Evolutionary conservation across 2,888 invertebrate species (phyloP).

Genomic region (Ormyrus thymus): DNA sequence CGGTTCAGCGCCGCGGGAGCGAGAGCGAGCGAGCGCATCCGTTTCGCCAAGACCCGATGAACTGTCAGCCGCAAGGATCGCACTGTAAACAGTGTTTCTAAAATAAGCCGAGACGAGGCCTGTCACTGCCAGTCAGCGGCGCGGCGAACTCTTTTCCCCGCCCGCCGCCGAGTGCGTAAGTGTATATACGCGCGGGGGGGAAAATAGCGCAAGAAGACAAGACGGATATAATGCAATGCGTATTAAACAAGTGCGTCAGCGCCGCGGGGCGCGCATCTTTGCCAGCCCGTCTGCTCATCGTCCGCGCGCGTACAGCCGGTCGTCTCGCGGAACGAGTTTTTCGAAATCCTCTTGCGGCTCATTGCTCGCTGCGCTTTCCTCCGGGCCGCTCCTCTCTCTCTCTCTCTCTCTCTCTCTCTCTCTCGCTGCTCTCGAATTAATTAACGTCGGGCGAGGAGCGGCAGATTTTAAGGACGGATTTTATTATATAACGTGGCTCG

Average conservation of each 20-base stretch:
- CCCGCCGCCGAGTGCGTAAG: conserved; percentile 6
- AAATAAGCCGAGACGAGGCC: conserved; percentile 52
- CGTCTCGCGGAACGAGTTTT: background rate
- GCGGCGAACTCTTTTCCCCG: conserved; percentile 35
- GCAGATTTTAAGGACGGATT: too few relatives aligned
- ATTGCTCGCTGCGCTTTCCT: too few relatives aligned
- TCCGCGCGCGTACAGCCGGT: too few relatives aligned
- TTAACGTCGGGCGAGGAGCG: too few relatives aligned
- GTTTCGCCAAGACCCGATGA: conserved; percentile 53
- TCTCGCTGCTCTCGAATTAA: too few relatives aligned
- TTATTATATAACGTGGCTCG: too few relatives aligned
- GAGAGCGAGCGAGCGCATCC: conserved; percentile 22
- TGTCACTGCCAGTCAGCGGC: conserved; percentile 56
- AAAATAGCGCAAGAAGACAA: conserved; percentile 24
- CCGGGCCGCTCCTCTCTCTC: too few relatives aligned
- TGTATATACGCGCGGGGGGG: background rate
- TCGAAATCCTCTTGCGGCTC: background rate
- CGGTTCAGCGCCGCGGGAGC: background rate
- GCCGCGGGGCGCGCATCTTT: background rate
- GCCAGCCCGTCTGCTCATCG: too few relatives aligned
- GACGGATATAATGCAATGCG: conserved; percentile 7
- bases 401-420: too few relatives aligned
- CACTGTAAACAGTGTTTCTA: conserved; percentile 53
- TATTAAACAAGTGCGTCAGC: conserved; percentile 1
- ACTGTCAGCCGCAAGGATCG: conserved; percentile 57